Evolutionary conservation across 2,113 vertebrate species (phyloP).

Genomic region (Lathamus discolor): DNA sequence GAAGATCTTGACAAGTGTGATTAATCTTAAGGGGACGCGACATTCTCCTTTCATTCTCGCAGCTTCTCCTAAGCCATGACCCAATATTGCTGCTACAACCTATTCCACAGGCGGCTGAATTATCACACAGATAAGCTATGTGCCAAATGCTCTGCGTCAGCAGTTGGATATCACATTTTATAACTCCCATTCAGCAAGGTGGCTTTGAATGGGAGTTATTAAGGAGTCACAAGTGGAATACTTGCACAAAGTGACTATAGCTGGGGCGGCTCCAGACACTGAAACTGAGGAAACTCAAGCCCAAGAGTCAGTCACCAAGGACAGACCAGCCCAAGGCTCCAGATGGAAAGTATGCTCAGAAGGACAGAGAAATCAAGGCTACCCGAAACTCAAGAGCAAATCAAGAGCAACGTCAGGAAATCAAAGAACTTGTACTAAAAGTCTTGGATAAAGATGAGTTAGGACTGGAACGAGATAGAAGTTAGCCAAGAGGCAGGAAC

Average conservation of each 20-base stretch:
- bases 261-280: background rate
- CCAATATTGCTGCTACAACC: background rate
- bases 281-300: background rate
- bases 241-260: background rate
- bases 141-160: background rate
- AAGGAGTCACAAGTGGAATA: slow-evolving; percentile 21
- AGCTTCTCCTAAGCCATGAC: slow-evolving; percentile 20
- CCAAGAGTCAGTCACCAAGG: background rate
- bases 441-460: background rate
- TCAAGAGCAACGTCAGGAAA: background rate
- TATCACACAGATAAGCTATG: slow-evolving; percentile 7
- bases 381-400: background rate
- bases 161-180: background rate
- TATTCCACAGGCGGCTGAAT: background rate
- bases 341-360: background rate
- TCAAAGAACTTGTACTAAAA: background rate
- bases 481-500: background rate
- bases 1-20: slow-evolving; percentile 45
- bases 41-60: slow-evolving; percentile 13
- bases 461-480: background rate
- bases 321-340: background rate
- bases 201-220: background rate
- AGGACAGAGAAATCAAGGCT: background rate
- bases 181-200: slow-evolving; percentile 14
- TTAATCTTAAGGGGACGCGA: slow-evolving; percentile 18